Conservation (phyloP, 2,797 vertebrate species). For the Etheostoma nigrum region DNA sequence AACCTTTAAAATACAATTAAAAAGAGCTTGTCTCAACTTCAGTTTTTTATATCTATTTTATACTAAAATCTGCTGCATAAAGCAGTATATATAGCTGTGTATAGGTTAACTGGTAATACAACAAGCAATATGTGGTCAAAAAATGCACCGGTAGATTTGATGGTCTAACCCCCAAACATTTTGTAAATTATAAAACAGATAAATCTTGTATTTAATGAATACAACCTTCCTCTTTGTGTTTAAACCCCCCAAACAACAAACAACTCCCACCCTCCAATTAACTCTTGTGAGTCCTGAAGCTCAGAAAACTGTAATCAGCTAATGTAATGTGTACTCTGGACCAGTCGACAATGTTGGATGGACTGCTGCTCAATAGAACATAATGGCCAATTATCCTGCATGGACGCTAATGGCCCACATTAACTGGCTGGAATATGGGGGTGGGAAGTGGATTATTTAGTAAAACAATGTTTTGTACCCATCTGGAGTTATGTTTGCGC, state of each 20-base stretch:
- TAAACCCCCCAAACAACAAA: conserved; percentile 42
- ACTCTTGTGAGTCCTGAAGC: conserved; percentile 40
- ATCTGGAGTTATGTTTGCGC: conserved; percentile 35
- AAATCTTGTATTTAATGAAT: conserved; percentile 55
- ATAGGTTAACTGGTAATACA: not conserved
- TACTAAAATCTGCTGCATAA: not conserved
- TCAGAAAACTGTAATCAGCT: conserved; percentile 36
- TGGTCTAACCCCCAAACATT: conserved; percentile 29
- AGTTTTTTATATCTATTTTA: conserved; percentile 4
- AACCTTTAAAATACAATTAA: conserved; percentile 5
- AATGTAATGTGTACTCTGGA: conserved; percentile 64
- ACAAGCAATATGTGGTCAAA: conserved; percentile 13
- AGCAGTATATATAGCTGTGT: conserved; percentile 1
- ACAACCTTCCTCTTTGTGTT: conserved; percentile 24
- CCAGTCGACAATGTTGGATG: conserved; percentile 60
- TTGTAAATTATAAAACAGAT: conserved; percentile 45
- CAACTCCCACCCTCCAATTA: conserved; percentile 50
- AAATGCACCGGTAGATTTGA: conserved; percentile 7
- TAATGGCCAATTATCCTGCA: conserved; percentile 79
- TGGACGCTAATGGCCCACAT: conserved; percentile 76
- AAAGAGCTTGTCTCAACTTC: conserved; percentile 7
- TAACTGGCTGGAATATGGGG: conserved; percentile 63
- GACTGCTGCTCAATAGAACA: conserved; percentile 69
- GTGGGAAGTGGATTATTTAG: conserved; percentile 61
- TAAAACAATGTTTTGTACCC: conserved; percentile 61